These are phyloP conservation scores for Charadrius vociferus DNA, from an alignment of 2,113 vertebrate genomes.

Conservation along the genomic window DNA sequence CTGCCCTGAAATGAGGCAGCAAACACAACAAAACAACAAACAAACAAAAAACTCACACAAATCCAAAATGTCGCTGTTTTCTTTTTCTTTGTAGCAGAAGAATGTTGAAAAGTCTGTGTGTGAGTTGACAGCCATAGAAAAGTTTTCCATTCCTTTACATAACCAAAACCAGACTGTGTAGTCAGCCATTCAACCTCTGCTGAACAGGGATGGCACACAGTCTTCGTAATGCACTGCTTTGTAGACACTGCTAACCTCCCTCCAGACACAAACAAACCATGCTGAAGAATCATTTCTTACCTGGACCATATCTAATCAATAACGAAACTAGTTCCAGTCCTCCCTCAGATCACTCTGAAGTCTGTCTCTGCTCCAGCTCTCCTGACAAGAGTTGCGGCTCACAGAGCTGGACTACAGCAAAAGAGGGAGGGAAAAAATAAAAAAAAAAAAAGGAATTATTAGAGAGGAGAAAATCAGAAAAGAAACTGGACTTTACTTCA, in stretches of 20 bases:
- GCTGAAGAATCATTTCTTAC: background rate
- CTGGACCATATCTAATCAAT: background rate
- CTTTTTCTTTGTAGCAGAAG: background rate
- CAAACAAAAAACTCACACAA: background rate
- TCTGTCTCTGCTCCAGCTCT: background rate
- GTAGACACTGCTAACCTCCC: background rate
- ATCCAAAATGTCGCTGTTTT: background rate
- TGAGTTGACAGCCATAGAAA: background rate
- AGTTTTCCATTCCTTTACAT: background rate
- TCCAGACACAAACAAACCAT: background rate
- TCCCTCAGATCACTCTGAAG: background rate
- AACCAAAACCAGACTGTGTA: background rate
- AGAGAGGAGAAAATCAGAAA: background rate
- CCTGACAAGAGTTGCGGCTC: background rate
- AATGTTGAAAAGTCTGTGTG: background rate
- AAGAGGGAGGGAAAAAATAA: background rate
- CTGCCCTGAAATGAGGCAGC: background rate
- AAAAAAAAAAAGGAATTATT: background rate
- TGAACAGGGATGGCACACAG: background rate
- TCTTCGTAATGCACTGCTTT: background rate
- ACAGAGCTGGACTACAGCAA: background rate
- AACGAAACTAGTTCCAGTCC: background rate
- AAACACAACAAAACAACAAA: background rate
- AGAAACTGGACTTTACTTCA: background rate
- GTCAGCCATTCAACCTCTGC: background rate